phyloP scores from a whole-genome alignment of 1,140 invertebrate genomes.

The Lasioglossum albipes region DNA sequence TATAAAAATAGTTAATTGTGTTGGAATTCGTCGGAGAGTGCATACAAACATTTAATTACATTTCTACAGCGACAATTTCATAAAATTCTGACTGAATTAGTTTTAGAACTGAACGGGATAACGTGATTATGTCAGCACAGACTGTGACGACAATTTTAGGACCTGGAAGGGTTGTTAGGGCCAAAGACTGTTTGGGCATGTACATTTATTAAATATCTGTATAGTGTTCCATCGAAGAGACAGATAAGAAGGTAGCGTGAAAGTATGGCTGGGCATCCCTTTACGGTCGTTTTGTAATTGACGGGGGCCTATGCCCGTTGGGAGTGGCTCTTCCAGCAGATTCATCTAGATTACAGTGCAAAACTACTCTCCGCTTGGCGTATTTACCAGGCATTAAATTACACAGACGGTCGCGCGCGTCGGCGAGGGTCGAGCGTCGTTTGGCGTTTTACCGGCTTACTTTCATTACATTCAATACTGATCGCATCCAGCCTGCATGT shows the following conservation, averaged over 20 bases:
- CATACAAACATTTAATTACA: no score
- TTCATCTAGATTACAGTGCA: slow-evolving; percentile 78
- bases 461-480: slow-evolving; percentile 79
- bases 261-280: slow-evolving; percentile 6
- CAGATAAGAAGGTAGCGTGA: slow-evolving; percentile 6
- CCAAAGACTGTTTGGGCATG: not conserved
- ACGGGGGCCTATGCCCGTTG: slow-evolving; percentile 60
- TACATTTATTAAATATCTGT: slow-evolving; percentile 10
- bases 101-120: no score
- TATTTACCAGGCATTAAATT: slow-evolving; percentile 79
- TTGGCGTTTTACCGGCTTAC: slow-evolving; percentile 69
- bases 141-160: not conserved
- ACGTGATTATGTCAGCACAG: not conserved
- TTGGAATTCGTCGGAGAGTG: no score
- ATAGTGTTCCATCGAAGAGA: not conserved
- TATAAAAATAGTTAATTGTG: no score
- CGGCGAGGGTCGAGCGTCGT: slow-evolving; percentile 65
- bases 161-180: not conserved
- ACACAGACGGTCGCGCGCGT: slow-evolving; percentile 71
- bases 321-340: slow-evolving; percentile 61
- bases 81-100: no score
- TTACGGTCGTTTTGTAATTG: slow-evolving; percentile 65
- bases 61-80: no score
- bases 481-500: slow-evolving; percentile 68
- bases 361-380: slow-evolving; percentile 72